Percentiles rank a stretch among this genome's conserved stretches.
Evolutionary conservation across 2,113 vertebrate species (phyloP).

Genomic region (Calidris pygmaea): DNA sequence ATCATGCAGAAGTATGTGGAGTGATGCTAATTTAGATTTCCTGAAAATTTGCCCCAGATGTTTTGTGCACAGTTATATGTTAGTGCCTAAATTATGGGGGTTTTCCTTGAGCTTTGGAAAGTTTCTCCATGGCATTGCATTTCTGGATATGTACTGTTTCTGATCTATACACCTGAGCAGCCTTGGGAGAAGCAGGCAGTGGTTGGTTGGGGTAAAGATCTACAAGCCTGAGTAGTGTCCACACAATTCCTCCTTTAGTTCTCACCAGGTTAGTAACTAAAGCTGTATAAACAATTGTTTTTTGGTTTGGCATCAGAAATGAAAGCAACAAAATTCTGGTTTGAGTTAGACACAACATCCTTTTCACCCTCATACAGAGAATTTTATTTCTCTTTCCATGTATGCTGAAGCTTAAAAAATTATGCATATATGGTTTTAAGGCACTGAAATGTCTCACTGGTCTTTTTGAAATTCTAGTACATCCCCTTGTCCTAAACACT

Average conservation of each 20-base stretch:
- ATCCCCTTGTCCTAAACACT: neutral
- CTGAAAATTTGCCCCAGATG: constrained; percentile 15
- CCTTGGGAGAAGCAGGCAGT: neutral
- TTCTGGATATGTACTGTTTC: neutral
- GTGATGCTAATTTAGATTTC: neutral
- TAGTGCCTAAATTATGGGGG: neutral
- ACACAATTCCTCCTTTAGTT: neutral
- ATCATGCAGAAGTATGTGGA: neutral
- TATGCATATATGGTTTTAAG: neutral
- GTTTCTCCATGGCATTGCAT: neutral
- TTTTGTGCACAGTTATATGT: neutral
- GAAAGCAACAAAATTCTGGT: neutral
- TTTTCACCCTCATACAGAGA: neutral
- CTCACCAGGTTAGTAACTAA: neutral
- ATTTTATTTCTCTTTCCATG: neutral
- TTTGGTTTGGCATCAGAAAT: neutral
- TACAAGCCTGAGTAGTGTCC: neutral
- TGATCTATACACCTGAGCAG: neutral
- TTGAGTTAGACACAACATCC: neutral
- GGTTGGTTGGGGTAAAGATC: neutral
- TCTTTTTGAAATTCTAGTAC: neutral
- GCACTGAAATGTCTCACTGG: neutral
- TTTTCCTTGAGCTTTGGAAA: neutral
- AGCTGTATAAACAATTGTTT: neutral
- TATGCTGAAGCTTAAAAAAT: neutral